A percentile compares a stretch with the other conserved stretches of the same genome.
Conservation (phyloP, 2,888 invertebrate genomes). For the Synergus itoensis region DNA sequence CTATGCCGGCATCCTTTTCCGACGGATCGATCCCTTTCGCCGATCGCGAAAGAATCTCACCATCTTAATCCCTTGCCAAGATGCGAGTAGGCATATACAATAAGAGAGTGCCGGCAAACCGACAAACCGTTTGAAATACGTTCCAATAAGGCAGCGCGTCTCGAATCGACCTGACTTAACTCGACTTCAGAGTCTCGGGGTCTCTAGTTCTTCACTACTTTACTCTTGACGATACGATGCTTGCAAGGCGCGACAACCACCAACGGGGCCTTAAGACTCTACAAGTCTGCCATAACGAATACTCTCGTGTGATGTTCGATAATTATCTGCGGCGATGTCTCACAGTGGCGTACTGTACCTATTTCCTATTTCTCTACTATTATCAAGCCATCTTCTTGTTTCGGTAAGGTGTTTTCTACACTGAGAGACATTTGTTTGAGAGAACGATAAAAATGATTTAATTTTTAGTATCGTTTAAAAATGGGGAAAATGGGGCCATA, state of each 20-base stretch:
- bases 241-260: slow-evolving; percentile 28
- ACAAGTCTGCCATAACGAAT: slow-evolving; percentile 27
- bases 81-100: slow-evolving; percentile 32
- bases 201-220: background rate
- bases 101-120: slow-evolving; percentile 43
- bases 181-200: background rate
- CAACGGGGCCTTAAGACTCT: slow-evolving; percentile 12
- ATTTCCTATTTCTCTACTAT: slow-evolving; percentile 16
- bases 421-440: no score
- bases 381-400: background rate
- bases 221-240: slow-evolving; percentile 18
- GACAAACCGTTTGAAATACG: slow-evolving; percentile 47
- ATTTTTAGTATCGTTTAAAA: no score
- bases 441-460: no score
- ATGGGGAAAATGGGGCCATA: no score
- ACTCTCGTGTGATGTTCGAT: slow-evolving; percentile 39
- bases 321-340: slow-evolving; percentile 33
- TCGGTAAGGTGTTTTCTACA: background rate
- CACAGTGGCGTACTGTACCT: slow-evolving; percentile 30
- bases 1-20: slow-evolving; percentile 42
- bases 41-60: slow-evolving; percentile 41
- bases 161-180: background rate
- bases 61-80: slow-evolving; percentile 37
- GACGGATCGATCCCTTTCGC: slow-evolving; percentile 39
- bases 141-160: slow-evolving; percentile 39